A percentile compares a stretch with the other conserved stretches of the same genome.
Evolutionary conservation across 2,113 vertebrate species (phyloP).

Genomic region (Brachyhypopomus gauderio): DNA sequence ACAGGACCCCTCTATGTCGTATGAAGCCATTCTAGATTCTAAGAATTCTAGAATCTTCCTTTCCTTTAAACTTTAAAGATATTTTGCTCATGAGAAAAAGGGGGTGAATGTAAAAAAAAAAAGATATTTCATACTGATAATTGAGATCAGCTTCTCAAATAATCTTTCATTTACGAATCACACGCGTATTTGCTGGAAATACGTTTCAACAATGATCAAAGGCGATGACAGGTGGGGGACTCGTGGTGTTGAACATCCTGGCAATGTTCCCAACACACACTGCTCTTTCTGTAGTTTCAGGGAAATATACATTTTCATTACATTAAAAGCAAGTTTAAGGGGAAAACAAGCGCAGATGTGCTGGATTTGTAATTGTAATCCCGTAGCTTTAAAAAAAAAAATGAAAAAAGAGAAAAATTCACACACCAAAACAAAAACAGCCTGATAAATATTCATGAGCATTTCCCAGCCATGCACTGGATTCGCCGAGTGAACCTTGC

Average conservation of each 20-base stretch:
- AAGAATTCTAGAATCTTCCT: background rate
- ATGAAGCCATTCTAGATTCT: background rate
- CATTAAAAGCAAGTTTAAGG: slow-evolving; percentile 42
- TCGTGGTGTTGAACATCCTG: slow-evolving; percentile 59
- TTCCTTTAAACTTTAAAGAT: background rate
- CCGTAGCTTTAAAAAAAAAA: slow-evolving; percentile 40
- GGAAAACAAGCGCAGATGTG: slow-evolving; percentile 57
- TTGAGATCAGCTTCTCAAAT: slow-evolving; percentile 27
- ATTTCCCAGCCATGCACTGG: slow-evolving; percentile 61
- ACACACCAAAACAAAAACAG: slow-evolving; percentile 44
- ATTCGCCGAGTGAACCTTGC: slow-evolving; percentile 69
- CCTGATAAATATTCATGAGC: slow-evolving; percentile 71
- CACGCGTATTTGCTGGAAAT: slow-evolving; percentile 57
- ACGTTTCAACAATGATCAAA: slow-evolving; percentile 37
- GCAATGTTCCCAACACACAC: slow-evolving; percentile 62
- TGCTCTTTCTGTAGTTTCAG: slow-evolving; percentile 60
- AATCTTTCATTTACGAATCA: slow-evolving; percentile 55
- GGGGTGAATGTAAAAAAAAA: background rate
- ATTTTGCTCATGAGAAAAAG: slow-evolving; percentile 10
- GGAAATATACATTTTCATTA: slow-evolving; percentile 50
- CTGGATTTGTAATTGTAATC: slow-evolving; percentile 47
- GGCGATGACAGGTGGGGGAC: slow-evolving; percentile 35
- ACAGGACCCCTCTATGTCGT: background rate
- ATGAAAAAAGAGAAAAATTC: slow-evolving; percentile 33
- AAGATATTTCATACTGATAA: slow-evolving; percentile 17